Base-by-base conservation (phyloP, 2,113 vertebrate genomes). In the Castor canadensis region DNA sequence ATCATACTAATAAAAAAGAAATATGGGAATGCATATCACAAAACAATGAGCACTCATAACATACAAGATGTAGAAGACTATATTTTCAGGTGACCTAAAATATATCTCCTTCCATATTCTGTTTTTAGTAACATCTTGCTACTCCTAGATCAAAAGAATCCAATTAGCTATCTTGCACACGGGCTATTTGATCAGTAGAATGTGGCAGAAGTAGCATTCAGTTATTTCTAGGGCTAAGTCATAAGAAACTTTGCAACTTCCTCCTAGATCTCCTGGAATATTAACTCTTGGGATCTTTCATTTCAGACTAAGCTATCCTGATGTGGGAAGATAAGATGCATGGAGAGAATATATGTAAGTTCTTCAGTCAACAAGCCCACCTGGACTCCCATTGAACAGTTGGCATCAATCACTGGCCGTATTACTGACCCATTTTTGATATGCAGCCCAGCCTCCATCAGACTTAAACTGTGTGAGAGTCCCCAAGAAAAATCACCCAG, bases 311-410 rank as follows among this genome's bases (percentile, higher is more conserved):
- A 85, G 58, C 17, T 32, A 12, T 56, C 35, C n/a, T 54, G 60
- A 28, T 84, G 35, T 56, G 86, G n/a, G 38, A 94, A 72, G 28
- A 30, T 20, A 80, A 87, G 45, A 24, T 22, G 20, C 9, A 38
- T 10, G 22, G 35, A 87, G 28, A 71, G n/a, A 35, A 35, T 2
- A 6, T 24, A 20, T 10, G 6, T 35, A 80, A 8, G 19, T 49
- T 95, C 52, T 93, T 88, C 56, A 87, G 38, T 87, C 43, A 92
- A 30, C 38, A 95, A 54, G 66, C 15, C 24, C 22, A 67, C n/a
- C 16, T 69, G n/a, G 19, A 32, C 32, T 66, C 7, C 16, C 73
- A 35, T 13, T 24, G 22, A 35, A 28, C 13, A 81, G 7, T 17
- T 24, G 91, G 52, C 32, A 88, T 81, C 47, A 43, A 7, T 66